Conservation (phyloP, 2,797 vertebrate species). For the Hylomyscus alleni region DNA sequence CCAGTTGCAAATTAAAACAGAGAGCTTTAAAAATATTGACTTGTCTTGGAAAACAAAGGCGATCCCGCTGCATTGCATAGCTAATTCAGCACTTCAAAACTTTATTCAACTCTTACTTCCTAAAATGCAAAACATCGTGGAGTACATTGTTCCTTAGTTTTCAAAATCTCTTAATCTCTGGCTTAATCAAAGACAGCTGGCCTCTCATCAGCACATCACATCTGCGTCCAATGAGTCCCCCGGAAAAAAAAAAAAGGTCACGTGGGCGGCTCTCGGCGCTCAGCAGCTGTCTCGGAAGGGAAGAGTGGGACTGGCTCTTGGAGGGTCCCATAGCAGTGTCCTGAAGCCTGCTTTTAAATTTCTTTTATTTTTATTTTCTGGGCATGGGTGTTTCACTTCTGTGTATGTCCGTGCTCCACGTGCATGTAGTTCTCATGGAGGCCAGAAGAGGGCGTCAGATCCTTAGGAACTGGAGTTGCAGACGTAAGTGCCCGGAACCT, state of each 20-base stretch:
- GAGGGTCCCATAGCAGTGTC: background rate
- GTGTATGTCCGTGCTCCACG: background rate
- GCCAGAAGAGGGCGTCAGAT: background rate
- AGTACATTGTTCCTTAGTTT: background rate
- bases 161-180: background rate
- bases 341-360: background rate
- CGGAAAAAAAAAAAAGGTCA: rapidly evolving
- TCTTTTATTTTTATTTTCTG: background rate
- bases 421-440: background rate
- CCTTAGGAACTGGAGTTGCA: background rate
- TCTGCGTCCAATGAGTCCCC: background rate
- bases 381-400: background rate
- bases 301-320: too few relatives aligned
- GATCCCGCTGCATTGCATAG: background rate
- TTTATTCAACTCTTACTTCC: background rate
- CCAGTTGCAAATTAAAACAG: background rate
- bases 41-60: background rate
- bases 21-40: background rate
- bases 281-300: background rate
- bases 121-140: background rate
- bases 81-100: background rate
- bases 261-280: background rate
- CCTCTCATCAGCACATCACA: background rate
- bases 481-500: too few relatives aligned
- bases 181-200: background rate